Base-by-base conservation (phyloP, 2,888 invertebrate genomes). In the Heterodera filipjevi region DNA sequence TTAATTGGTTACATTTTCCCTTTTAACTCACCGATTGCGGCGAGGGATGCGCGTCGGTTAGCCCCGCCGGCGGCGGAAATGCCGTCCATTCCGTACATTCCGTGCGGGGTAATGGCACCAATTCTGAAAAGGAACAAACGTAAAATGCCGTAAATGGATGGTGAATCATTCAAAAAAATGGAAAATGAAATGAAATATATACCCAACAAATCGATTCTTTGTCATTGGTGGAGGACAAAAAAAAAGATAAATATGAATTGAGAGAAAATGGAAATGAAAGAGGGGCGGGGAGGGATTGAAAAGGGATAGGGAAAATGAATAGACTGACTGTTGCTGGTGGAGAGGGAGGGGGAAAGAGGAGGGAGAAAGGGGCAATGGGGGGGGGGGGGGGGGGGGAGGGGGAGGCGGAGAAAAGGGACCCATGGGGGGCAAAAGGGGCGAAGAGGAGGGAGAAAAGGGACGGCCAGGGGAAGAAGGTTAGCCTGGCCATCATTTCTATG, bases 41-140 rank as follows among this genome's bases (percentile, higher is more conserved):
- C n/a, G 44, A 75, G 75, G 44, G 77, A 77, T 14, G 71, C n/a
- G n/a, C 77, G 71, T 14, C 77, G 77, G 14, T 46, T 49, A 66
- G 39, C 44, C 39, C 71, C 77, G 39, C 46, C 71, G 30, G 49
- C 76, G 39, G 30, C 32, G 27, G 49, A 33, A 33, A 53, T 73
- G 22, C 39, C 33, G 53, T 59, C 76, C 22, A n/a, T 44, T 33
- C 77, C 75, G 53, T 74, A 74, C 75, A 74, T 74, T 27, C 66
- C 66, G 30, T 75, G 75, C 44, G 75, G 75, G 33, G 75, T 75
- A 19, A 75, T 44, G 30, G 35, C 39, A 10, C 32, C 75, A 16
- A 35, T 33, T 75, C 75, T 75, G 46, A 49, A 66, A 66, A n/a
- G 27, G n/a, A 27, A 22, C n/a, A 27, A 66, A 14, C 30, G 64